Conservation (phyloP, 37 sponge, comb jelly and placozoan genomes). For the Geodia barretti region DNA sequence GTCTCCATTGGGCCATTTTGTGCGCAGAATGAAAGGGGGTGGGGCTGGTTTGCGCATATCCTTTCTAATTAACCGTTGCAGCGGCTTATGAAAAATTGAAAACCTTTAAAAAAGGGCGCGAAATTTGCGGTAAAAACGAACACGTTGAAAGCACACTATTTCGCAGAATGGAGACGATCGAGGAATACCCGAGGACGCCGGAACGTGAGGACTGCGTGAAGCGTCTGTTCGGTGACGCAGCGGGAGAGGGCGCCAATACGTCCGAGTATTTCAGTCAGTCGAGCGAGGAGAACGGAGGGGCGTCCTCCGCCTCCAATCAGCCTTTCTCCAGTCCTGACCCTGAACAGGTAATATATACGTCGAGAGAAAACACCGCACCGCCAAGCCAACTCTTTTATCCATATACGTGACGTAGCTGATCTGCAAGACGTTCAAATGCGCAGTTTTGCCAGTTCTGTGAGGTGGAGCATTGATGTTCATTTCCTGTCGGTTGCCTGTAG, state of each 20-base stretch:
- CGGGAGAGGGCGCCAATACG: slow-evolving; percentile 2
- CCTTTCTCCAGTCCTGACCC: slow-evolving; percentile 20
- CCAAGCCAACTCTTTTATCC: too few species aligned
- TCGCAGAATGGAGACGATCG: background rate
- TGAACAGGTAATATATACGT: background rate
- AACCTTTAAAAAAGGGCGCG: background rate
- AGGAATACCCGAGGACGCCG: background rate
- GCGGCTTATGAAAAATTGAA: background rate
- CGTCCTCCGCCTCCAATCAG: background rate
- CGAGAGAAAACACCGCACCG: too few species aligned
- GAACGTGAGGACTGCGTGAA: slow-evolving; percentile 43
- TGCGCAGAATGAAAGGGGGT: background rate
- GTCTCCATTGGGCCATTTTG: too few species aligned
- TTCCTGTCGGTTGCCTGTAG: too few species aligned
- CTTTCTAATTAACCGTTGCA: background rate
- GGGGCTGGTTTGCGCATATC: background rate
- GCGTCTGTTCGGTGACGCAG: slow-evolving; percentile 30
- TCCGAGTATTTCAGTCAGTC: slow-evolving; percentile 65
- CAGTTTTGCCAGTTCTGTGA: too few species aligned
- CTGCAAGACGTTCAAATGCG: too few species aligned
- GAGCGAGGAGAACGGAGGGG: slow-evolving; percentile 1
- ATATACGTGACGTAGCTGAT: too few species aligned
- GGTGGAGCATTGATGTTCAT: too few species aligned
- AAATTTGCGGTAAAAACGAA: background rate
- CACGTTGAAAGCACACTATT: too few species aligned